Percentiles rank a stretch among this genome's conserved stretches.
These are phyloP conservation scores for Myrmophylax atrothorax DNA, from an alignment of 2,113 vertebrate genomes.

Conservation along the genomic window DNA sequence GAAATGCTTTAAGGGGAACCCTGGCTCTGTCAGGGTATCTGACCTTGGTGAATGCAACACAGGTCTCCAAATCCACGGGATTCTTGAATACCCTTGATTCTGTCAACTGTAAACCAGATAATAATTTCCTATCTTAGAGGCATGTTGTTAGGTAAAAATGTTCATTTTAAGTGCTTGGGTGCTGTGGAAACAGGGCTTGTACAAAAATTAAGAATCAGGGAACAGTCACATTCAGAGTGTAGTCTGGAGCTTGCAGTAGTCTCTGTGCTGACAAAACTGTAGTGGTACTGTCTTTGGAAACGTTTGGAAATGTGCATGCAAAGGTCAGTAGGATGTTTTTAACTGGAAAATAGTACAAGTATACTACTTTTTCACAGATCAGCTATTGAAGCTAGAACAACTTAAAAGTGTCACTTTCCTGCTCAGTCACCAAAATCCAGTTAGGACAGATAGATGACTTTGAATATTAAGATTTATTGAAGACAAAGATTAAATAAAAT, in stretches of 20 bases:
- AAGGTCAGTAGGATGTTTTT: background rate
- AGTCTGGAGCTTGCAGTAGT: background rate
- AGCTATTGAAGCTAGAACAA: background rate
- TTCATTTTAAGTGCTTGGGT: background rate
- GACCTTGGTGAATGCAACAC: background rate
- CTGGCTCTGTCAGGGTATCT: background rate
- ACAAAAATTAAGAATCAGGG: background rate
- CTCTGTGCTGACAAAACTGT: background rate
- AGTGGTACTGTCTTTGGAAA: background rate
- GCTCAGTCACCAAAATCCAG: background rate
- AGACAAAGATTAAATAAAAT: background rate
- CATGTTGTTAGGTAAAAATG: background rate
- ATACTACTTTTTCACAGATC: background rate
- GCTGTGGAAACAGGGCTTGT: fast-evolving
- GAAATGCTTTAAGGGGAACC: background rate
- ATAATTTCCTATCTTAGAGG: background rate
- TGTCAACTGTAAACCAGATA: background rate
- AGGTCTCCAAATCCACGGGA: background rate
- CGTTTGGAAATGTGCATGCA: background rate
- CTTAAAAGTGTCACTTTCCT: background rate
- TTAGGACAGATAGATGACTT: background rate
- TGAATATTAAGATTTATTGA: background rate
- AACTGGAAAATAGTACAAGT: background rate
- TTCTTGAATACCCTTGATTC: background rate
- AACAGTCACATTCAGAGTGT: background rate